Conservation (phyloP, 1,140 invertebrate species). For the Habropoda laboriosa region DNA sequence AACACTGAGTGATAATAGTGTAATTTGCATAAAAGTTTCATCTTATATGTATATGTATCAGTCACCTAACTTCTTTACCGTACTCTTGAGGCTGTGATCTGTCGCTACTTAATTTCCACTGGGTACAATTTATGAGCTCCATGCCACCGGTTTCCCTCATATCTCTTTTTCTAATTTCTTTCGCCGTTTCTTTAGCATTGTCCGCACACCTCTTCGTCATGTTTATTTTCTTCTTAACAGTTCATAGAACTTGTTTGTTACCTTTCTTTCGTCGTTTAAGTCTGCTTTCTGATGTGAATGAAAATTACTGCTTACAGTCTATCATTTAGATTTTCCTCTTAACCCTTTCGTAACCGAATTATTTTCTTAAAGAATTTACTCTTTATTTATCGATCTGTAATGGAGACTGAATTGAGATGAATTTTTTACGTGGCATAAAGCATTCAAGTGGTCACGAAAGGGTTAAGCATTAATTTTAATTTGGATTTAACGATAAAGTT, state of each 20-base stretch:
- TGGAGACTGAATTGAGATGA: no score
- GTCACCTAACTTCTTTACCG: neutral
- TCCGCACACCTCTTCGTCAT: neutral
- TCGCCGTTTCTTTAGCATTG: neutral
- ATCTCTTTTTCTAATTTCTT: slow-evolving; percentile 13
- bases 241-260: neutral
- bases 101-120: slow-evolving; percentile 48
- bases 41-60: neutral
- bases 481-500: no score
- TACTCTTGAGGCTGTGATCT: slow-evolving; percentile 20
- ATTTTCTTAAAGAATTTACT: no score
- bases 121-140: slow-evolving; percentile 30
- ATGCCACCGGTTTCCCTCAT: neutral
- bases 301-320: no score
- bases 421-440: no score
- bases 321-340: no score
- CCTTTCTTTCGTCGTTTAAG: no score
- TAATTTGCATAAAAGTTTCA: slow-evolving; percentile 5
- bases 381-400: no score
- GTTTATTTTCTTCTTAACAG: neutral
- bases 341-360: no score
- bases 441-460: no score
- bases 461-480: no score
- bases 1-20: neutral
- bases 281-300: no score